Percentiles rank a stretch among this genome's conserved stretches.
Evolutionary conservation across 1,140 invertebrate species (phyloP).

Genomic region (Aethina tumida): DNA sequence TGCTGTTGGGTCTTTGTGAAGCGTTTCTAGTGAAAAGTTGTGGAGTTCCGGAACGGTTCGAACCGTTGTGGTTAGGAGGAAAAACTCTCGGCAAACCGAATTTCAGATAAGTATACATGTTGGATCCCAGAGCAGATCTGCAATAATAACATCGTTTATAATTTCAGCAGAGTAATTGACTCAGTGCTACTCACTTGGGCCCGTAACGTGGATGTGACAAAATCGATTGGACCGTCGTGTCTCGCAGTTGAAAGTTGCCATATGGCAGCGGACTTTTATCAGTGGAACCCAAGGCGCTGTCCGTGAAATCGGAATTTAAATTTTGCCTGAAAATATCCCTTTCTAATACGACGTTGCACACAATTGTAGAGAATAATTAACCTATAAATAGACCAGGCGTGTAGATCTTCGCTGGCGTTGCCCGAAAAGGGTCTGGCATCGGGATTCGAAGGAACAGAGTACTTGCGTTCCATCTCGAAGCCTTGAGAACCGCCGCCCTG

Average conservation of each 20-base stretch:
- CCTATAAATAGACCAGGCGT: conserved; percentile 93
- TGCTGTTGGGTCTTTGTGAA: conserved; percentile 26
- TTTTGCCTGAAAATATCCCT: conserved; percentile 63
- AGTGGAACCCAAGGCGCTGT: conserved; percentile 80
- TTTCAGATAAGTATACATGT: conserved; percentile 88
- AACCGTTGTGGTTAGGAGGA: conserved; percentile 61
- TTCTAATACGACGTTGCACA: not conserved
- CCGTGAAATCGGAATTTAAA: conserved; percentile 89
- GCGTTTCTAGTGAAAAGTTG: conserved; percentile 31
- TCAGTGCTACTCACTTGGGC: conserved; percentile 54
- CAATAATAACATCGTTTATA: conserved; percentile 5
- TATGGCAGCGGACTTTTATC: conserved; percentile 85
- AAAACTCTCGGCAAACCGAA: conserved; percentile 85
- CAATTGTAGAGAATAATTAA: conserved; percentile 31
- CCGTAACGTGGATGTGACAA: conserved; percentile 83
- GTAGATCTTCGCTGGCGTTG: conserved; percentile 73
- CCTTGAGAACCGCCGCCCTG: conserved; percentile 40
- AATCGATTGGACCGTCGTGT: conserved; percentile 89
- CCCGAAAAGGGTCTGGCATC: conserved; percentile 49
- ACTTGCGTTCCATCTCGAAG: conserved; percentile 63
- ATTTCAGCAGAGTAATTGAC: not conserved
- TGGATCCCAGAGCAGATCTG: conserved; percentile 70
- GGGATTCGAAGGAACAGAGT: conserved; percentile 69
- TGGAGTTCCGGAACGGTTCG: conserved; percentile 45
- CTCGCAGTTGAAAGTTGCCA: conserved; percentile 85